Evolutionary conservation across 2,888 invertebrate genomes (phyloP), one percentile per base, ranked within the genome.

Genomic region (Oasisia sp.): DNA sequence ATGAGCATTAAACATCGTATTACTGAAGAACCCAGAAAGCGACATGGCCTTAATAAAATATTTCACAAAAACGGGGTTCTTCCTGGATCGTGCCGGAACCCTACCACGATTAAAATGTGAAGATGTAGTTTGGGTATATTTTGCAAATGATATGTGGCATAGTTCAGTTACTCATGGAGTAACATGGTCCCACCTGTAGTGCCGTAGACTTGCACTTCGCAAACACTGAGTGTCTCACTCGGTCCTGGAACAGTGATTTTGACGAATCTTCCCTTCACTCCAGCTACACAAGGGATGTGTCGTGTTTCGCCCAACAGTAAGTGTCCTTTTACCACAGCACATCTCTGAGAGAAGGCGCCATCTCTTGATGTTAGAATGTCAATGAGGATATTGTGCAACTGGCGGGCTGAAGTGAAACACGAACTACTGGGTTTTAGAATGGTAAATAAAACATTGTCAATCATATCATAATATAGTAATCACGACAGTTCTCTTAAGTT

Each of bases 231-330:
- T 74, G 74, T 74, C 74, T 74, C 74, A n/a, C 27, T 74, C n/a
- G 74, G n/a, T n/a, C 74, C 74, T 0, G 74, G 74, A 74, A 74
- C 74, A 74, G 74, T 74, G 74, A 74, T 74, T 14, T 74, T 74
- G 74, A 74, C 27, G 27, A 74, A 74, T 74, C 74, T 74, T 27
- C 74, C 74, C 74, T 74, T 74, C 27, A 74, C 74, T 19, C n/a
- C 74, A 27, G 27, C 74, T 74, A n/a, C 74, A 19, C 74, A 74
- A 27, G 7, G 74, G 74, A 74, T 74, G 74, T 74, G 74, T 74
- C 74, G 74, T 74, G 74, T 74, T 74, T 74, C 74, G 74, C 74
- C 74, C 74, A 74, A 74, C n/a, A 74, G n/a, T 74, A 74, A n/a
- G 3, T 74, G 19, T 19, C n/a, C n/a, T 74, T 74, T 19, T 7